Base-by-base conservation (phyloP, 2,797 vertebrate genomes). In the Liasis olivaceus region DNA sequence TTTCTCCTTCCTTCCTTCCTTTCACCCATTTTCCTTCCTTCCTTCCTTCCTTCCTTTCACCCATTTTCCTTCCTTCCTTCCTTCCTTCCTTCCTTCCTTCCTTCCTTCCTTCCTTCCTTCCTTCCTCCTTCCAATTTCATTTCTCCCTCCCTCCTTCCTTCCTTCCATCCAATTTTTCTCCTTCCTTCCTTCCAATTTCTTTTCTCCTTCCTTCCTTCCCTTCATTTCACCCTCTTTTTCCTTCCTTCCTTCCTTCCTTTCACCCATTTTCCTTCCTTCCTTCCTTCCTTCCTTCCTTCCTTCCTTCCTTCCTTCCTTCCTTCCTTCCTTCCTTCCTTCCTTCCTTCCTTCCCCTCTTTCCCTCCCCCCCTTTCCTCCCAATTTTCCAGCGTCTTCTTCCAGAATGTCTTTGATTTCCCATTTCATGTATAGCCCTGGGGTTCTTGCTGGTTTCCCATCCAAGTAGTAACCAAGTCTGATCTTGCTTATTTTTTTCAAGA, bases 61-160 rank as follows among this genome's bases (percentile, higher is more conserved):
- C 13, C 13, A 3, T 26, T 12, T 8, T 0, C n/a, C 22, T 11
- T 0, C 8, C 3, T 0, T 13, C 64, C n/a, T 8, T n/a, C 28
- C 9, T 9, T n/a, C 64, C 9, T 14, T n/a, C 13, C n/a, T 4
- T n/a, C 22, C 14, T 8, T n/a, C 66, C n/a, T 69, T n/a, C 6
- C 11, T 1, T 42, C 9, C 8, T 2, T 3, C 5, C 2, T 5
- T 31, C 14, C 69, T 36, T 31, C 14, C 17, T 20, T 1, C 12
- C 1, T n/a, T 1, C 2, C 13, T 4, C 31, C 4, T 5, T 13
- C 31, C 15, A 36, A 3, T 9, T 9, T 31, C 12, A 9, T 13
- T 17, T n/a, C 1, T 4, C 1, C 5, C 42, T 42, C 17, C 9
- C 0, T 2, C 4, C 14, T 2, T 0, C 1, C 14, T 9, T 8